phyloP scores from a whole-genome alignment of 2,113 vertebrate species.

The Casuarius casuarius region DNA sequence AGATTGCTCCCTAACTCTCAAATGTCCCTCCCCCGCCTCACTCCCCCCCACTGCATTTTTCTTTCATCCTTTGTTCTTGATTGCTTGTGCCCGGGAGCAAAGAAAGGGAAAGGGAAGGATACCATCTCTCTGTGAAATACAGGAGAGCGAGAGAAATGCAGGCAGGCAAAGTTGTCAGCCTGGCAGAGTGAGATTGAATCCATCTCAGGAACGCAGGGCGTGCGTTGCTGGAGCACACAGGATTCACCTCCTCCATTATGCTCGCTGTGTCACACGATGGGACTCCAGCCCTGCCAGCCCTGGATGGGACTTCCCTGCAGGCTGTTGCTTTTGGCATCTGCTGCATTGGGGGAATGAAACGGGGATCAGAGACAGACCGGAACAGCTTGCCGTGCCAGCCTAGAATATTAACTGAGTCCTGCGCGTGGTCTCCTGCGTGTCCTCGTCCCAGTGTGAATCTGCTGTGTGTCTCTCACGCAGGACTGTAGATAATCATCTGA shows the following conservation, averaged over 20 bases:
- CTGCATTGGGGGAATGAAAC: neutral
- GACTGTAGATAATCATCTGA: constrained; percentile 13
- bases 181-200: constrained; percentile 46
- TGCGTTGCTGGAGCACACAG: neutral
- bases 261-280: neutral
- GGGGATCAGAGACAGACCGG: neutral
- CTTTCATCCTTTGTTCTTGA: constrained; percentile 73
- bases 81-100: constrained; percentile 70
- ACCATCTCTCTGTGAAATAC: constrained; percentile 64
- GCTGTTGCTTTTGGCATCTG: constrained; percentile 13
- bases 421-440: rapidly evolving
- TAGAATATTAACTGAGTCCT: neutral
- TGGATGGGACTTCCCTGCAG: neutral
- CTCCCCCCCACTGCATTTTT: constrained; percentile 29
- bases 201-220: neutral
- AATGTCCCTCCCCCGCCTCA: constrained; percentile 54
- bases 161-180: constrained; percentile 65
- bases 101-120: constrained; percentile 66
- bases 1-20: constrained; percentile 67
- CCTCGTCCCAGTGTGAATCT: neutral
- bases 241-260: constrained; percentile 4
- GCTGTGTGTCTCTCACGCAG: rapidly evolving
- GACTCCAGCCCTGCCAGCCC: neutral
- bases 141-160: constrained; percentile 34
- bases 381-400: rapidly evolving